These are phyloP conservation scores for Microplitis manilae DNA, from an alignment of 2,888 invertebrate genomes.

Conservation along the genomic window DNA sequence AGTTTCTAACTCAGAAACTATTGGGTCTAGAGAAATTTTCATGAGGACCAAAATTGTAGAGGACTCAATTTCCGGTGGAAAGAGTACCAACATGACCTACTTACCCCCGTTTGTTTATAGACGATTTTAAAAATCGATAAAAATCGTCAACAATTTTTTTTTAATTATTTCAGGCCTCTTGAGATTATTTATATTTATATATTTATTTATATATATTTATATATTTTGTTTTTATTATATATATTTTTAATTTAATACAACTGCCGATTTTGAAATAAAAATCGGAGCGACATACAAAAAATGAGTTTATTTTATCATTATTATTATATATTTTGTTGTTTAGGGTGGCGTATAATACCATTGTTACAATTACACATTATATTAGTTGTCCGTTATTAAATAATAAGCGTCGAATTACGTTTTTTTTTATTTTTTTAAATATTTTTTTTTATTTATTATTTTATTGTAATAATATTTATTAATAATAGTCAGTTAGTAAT, in stretches of 20 bases:
- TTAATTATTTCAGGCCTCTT: slow-evolving; percentile 11
- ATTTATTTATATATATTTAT: slow-evolving; percentile 21
- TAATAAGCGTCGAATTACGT: slow-evolving; percentile 65
- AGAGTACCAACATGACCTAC: too few relatives aligned
- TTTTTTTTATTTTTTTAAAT: slow-evolving; percentile 45
- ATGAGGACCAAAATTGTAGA: neutral
- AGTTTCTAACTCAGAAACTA: too few relatives aligned
- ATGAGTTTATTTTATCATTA: neutral
- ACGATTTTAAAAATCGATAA: neutral
- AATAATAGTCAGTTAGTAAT: neutral
- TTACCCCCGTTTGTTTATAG: neutral
- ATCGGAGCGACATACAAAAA: neutral
- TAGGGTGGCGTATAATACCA: slow-evolving; percentile 59
- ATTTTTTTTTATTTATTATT: slow-evolving; percentile 35
- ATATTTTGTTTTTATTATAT: slow-evolving; percentile 20
- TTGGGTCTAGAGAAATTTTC: neutral
- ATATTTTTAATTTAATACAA: neutral
- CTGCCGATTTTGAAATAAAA: neutral
- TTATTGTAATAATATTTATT: slow-evolving; percentile 39
- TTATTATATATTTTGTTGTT: slow-evolving; percentile 22
- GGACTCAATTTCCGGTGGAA: neutral
- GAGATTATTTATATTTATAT: neutral
- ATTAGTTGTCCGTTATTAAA: slow-evolving; percentile 66
- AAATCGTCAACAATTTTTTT: slow-evolving; percentile 3
- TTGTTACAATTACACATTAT: slow-evolving; percentile 65